These are phyloP conservation scores for Callimorpha dominula DNA, from an alignment of 2,888 invertebrate species.

Conservation along the genomic window DNA sequence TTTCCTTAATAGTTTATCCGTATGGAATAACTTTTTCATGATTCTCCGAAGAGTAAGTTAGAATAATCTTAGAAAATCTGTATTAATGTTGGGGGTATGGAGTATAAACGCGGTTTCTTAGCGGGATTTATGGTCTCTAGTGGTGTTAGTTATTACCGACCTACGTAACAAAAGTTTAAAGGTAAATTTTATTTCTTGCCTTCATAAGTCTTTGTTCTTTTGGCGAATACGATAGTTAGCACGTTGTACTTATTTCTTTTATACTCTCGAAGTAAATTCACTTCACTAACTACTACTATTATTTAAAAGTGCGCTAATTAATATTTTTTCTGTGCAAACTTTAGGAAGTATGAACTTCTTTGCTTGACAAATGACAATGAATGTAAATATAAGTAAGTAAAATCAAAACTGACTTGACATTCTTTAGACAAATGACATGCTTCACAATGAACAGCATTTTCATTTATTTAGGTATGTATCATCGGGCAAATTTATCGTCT, in stretches of 20 bases:
- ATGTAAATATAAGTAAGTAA: background rate
- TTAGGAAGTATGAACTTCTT: background rate
- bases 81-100: conserved; percentile 68
- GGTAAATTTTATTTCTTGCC: conserved; percentile 61
- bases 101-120: conserved; percentile 68
- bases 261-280: conserved; percentile 22
- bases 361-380: no score
- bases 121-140: conserved; percentile 64
- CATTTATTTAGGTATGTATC: no score
- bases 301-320: background rate
- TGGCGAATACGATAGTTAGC: conserved; percentile 42
- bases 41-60: conserved; percentile 53
- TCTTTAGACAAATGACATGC: no score
- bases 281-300: background rate
- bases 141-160: conserved; percentile 67
- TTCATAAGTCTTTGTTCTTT: conserved; percentile 60
- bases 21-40: conserved; percentile 39
- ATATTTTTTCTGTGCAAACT: background rate
- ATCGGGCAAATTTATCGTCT: no score
- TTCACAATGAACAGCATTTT: no score
- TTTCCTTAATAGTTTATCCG: conserved; percentile 32
- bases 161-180: conserved; percentile 58
- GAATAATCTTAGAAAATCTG: conserved; percentile 68
- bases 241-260: conserved; percentile 52
- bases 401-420: no score